phyloP scores from a whole-genome alignment of 2,797 vertebrate species.

The Adelosebastes latens region DNA sequence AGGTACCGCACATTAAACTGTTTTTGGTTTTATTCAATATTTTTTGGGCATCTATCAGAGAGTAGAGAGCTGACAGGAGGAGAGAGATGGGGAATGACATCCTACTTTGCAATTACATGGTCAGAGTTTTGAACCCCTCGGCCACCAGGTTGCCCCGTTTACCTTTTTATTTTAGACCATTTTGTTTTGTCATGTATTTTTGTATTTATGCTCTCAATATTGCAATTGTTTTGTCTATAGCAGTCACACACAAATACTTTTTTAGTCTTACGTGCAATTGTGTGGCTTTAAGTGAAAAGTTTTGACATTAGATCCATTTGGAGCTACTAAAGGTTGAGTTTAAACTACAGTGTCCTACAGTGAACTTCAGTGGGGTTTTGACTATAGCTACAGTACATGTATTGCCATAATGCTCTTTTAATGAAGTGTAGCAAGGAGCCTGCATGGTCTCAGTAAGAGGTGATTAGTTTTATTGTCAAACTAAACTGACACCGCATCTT shows the following conservation, averaged over 20 bases:
- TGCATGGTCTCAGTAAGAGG: slow-evolving; percentile 33
- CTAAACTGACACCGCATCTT: slow-evolving; percentile 40
- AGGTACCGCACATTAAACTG: too few relatives aligned
- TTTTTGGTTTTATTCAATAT: background rate
- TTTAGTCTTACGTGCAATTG: background rate
- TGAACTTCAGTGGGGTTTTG: slow-evolving; percentile 13
- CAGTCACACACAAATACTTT: background rate
- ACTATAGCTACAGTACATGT: background rate
- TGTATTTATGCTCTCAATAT: background rate
- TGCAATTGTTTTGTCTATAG: background rate
- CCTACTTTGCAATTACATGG: background rate
- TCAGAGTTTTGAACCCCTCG: background rate
- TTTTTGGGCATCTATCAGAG: background rate
- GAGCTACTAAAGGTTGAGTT: background rate
- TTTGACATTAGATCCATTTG: background rate
- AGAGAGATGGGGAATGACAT: background rate
- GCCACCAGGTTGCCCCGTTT: background rate
- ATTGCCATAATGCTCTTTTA: slow-evolving; percentile 54
- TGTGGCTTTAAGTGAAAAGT: background rate
- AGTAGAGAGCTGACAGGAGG: background rate
- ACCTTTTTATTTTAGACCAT: background rate
- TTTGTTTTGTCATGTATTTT: background rate
- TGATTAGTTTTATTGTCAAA: slow-evolving; percentile 58
- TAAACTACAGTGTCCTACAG: slow-evolving; percentile 7
- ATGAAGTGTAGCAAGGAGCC: slow-evolving; percentile 42